These are phyloP conservation scores for Tetramorium simillimum DNA, from an alignment of 1,140 invertebrate species.

Conservation along the genomic window DNA sequence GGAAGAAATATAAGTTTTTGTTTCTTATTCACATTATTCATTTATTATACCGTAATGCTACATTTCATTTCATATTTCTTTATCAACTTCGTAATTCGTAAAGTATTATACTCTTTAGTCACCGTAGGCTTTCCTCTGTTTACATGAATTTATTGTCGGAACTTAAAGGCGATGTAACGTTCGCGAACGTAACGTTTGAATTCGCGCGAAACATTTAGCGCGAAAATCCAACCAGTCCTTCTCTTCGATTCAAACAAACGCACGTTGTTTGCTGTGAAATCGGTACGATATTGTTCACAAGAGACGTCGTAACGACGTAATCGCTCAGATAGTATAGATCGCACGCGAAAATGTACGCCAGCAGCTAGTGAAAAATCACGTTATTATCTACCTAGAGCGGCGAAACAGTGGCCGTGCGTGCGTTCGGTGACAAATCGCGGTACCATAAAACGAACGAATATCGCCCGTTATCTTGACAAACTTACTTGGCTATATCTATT, in stretches of 20 bases:
- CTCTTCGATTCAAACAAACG: background rate
- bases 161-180: background rate
- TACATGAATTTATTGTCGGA: background rate
- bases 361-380: conserved; percentile 42
- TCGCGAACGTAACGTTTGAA: too few species aligned
- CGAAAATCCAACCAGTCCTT: background rate
- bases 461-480: conserved; percentile 49
- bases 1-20: background rate
- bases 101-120: conserved; percentile 17
- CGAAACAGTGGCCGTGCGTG: conserved; percentile 31
- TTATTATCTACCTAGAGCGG: conserved; percentile 31
- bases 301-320: conserved; percentile 16
- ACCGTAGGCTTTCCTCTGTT: conserved; percentile 11
- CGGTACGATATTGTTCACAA: conserved; percentile 16
- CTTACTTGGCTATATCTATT: conserved; percentile 22
- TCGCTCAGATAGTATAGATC: conserved; percentile 38
- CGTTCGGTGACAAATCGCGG: conserved; percentile 43
- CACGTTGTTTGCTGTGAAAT: background rate
- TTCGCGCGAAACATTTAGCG: background rate
- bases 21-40: background rate
- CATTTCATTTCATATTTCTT: conserved; percentile 26
- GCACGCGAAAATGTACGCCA: conserved; percentile 12
- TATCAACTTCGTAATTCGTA: conserved; percentile 10
- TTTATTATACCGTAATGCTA: background rate
- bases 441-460: conserved; percentile 41